Evolutionary conservation across 2,797 vertebrate genomes (phyloP).

Genomic region (Numenius phaeopus): DNA sequence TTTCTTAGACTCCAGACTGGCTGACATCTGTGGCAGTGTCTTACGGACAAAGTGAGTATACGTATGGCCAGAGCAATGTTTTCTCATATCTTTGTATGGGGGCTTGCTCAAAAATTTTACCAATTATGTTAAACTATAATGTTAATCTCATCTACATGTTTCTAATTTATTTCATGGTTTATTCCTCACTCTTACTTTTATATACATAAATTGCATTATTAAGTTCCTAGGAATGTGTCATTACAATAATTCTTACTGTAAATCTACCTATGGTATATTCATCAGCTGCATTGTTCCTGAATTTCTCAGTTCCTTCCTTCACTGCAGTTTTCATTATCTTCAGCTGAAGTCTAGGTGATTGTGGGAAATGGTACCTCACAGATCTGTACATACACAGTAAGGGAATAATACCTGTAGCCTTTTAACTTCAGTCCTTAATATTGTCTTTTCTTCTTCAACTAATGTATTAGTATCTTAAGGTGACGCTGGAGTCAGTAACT

Average conservation of each 20-base stretch:
- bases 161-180: neutral
- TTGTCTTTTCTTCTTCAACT: neutral
- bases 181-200: neutral
- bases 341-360: neutral
- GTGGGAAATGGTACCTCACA: neutral
- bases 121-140: neutral
- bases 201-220: neutral
- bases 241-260: neutral
- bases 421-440: neutral
- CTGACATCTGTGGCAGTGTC: neutral
- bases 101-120: neutral
- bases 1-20: neutral
- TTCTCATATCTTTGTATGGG: neutral
- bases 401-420: neutral
- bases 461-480: conserved; percentile 41
- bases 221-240: neutral
- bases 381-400: neutral
- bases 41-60: neutral
- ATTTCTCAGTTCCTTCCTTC: neutral
- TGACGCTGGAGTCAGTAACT: conserved; percentile 74
- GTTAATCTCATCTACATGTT: neutral
- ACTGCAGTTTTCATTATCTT: neutral
- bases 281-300: neutral
- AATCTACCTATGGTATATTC: neutral
- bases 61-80: neutral